Evolutionary conservation across 2,797 vertebrate species (phyloP).

Genomic region (Lagodon rhomboides): DNA sequence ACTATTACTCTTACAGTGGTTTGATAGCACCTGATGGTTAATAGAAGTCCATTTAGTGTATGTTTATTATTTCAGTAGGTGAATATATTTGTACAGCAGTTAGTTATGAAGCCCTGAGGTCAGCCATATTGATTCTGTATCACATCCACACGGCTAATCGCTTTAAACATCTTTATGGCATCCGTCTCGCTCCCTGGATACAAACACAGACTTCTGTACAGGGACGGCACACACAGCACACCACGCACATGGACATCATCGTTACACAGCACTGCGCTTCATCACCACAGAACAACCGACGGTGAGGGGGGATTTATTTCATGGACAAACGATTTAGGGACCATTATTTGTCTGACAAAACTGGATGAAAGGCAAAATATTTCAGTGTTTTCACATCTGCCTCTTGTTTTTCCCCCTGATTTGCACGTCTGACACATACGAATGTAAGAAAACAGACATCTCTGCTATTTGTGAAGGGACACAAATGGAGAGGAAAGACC

Average conservation of each 20-base stretch:
- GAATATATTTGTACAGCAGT: conserved; percentile 56
- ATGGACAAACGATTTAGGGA: background rate
- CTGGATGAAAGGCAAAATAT: conserved; percentile 20
- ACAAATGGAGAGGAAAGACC: conserved; percentile 7
- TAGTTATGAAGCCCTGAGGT: conserved; percentile 81
- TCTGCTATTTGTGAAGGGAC: conserved; percentile 12
- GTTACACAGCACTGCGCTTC: conserved; percentile 23
- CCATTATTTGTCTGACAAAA: conserved; percentile 14
- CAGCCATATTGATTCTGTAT: conserved; percentile 52
- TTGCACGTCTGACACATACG: conserved; percentile 14
- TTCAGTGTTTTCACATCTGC: conserved; percentile 4
- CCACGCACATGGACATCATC: conserved; percentile 31
- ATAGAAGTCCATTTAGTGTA: conserved; percentile 50
- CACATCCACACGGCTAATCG: conserved; percentile 44
- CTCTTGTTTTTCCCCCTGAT: conserved; percentile 9
- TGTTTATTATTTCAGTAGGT: conserved; percentile 54
- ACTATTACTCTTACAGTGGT: conserved; percentile 59
- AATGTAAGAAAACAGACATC: background rate
- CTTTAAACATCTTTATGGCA: conserved; percentile 27
- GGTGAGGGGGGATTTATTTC: conserved; percentile 20
- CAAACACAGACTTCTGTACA: conserved; percentile 36
- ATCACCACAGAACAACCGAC: conserved; percentile 28
- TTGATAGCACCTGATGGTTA: conserved; percentile 71
- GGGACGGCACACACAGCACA: conserved; percentile 40
- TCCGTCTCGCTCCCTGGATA: conserved; percentile 27